Percentiles rank a stretch among this genome's conserved stretches.
Evolutionary conservation across 2,888 invertebrate species (phyloP).

Genomic region (Drosophila mettleri): DNA sequence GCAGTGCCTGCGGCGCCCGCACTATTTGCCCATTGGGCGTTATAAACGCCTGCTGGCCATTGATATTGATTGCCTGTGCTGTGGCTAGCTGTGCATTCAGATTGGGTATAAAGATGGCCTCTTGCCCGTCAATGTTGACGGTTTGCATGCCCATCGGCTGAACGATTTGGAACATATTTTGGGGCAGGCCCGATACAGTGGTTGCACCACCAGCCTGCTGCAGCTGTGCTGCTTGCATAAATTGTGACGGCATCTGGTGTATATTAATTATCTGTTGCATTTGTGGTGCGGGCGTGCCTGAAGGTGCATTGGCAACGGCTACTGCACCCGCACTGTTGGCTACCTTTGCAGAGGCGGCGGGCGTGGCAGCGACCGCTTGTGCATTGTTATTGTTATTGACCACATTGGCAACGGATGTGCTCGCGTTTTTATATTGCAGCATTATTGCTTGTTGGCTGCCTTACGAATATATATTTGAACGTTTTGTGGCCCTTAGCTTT

Average conservation of each 20-base stretch:
- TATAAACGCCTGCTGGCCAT: slow-evolving; percentile 86
- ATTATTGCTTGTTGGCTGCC: slow-evolving; percentile 44
- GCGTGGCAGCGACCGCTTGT: slow-evolving; percentile 48
- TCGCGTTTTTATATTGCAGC: slow-evolving; percentile 80
- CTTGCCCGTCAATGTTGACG: slow-evolving; percentile 96
- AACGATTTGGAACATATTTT: slow-evolving; percentile 86
- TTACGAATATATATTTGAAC: not conserved
- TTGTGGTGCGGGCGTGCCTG: slow-evolving; percentile 58
- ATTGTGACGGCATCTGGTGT: slow-evolving; percentile 79
- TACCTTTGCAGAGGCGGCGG: slow-evolving; percentile 65
- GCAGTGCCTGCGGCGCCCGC: slow-evolving; percentile 86
- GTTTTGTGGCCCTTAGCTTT: slow-evolving; percentile 16
- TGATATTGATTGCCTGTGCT: slow-evolving; percentile 86
- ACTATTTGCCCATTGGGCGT: slow-evolving; percentile 90
- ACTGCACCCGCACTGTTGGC: slow-evolving; percentile 41
- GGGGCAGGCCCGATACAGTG: slow-evolving; percentile 46
- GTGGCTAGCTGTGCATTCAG: slow-evolving; percentile 86
- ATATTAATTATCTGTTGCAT: slow-evolving; percentile 82
- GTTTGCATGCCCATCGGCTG: slow-evolving; percentile 92
- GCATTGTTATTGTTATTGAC: slow-evolving; percentile 46
- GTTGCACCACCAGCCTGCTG: slow-evolving; percentile 35
- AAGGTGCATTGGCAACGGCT: slow-evolving; percentile 22
- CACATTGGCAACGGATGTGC: slow-evolving; percentile 39
- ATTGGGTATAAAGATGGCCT: slow-evolving; percentile 95
- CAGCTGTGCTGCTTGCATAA: slow-evolving; percentile 53